phyloP scores from a whole-genome alignment of 2,888 invertebrate species.

The Caenorhabditis doughertyi region DNA sequence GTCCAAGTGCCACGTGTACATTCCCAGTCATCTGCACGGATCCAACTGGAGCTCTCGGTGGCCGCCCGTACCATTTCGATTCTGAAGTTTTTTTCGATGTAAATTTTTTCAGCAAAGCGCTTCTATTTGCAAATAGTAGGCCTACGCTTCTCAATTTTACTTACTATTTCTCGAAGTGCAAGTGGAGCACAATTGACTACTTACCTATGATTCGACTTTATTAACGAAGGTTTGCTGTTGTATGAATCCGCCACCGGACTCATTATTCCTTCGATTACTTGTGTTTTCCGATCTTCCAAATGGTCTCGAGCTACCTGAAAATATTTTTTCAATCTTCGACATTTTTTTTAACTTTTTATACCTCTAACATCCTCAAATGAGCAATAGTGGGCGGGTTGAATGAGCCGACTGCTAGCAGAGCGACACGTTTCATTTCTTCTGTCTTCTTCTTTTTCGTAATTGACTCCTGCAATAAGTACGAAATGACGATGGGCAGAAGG shows the following conservation, averaged over 20 bases:
- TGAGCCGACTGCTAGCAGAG: slow-evolving; percentile 92
- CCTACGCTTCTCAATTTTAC: not conserved
- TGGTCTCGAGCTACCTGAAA: slow-evolving; percentile 55
- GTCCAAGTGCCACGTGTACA: slow-evolving; percentile 69
- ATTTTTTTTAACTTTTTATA: not conserved
- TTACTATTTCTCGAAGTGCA: not conserved
- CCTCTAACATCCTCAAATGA: slow-evolving; percentile 87
- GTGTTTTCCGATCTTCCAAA: slow-evolving; percentile 82
- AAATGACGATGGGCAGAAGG: not conserved
- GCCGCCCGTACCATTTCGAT: slow-evolving; percentile 84
- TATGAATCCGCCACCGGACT: slow-evolving; percentile 96
- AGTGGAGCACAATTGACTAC: not conserved
- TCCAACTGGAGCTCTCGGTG: slow-evolving; percentile 90
- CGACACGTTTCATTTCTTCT: slow-evolving; percentile 84
- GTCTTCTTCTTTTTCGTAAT: no score
- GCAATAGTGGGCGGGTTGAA: slow-evolving; percentile 97
- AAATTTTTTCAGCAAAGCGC: not conserved
- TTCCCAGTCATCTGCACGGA: slow-evolving; percentile 84
- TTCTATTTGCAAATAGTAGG: not conserved
- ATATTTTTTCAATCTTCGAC: slow-evolving; percentile 86
- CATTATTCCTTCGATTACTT: slow-evolving; percentile 93
- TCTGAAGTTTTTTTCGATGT: slow-evolving; percentile 13
- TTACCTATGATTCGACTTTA: slow-evolving; percentile 43
- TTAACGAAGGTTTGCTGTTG: slow-evolving; percentile 70
- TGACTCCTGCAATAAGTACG: slow-evolving; percentile 3